These are phyloP conservation scores for Pangasius krempfi DNA, from an alignment of 2,797 vertebrate species.

Conservation along the genomic window DNA sequence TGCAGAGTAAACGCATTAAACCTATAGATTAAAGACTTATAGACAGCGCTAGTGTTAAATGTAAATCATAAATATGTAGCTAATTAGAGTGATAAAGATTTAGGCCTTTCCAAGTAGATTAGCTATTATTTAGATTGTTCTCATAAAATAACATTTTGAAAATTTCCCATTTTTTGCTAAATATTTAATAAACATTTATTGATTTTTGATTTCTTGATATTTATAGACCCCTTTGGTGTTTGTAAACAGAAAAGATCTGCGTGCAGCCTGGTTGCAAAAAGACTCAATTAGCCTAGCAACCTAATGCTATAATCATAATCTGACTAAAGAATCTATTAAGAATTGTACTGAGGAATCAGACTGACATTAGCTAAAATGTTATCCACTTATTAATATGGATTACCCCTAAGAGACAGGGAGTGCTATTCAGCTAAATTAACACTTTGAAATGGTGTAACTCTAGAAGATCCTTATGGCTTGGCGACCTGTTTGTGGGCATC, in stretches of 20 bases:
- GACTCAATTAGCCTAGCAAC: background rate
- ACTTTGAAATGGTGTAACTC: background rate
- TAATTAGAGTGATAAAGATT: too few relatives aligned
- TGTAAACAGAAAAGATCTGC: too few relatives aligned
- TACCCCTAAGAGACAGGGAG: background rate
- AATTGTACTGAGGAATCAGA: background rate
- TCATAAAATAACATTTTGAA: background rate
- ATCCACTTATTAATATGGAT: background rate
- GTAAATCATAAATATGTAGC: too few relatives aligned
- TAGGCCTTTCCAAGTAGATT: too few relatives aligned
- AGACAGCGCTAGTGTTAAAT: too few relatives aligned
- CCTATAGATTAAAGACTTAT: too few relatives aligned
- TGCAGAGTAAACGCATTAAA: too few relatives aligned
- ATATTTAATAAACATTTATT: too few relatives aligned
- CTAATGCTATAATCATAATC: background rate
- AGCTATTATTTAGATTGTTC: background rate
- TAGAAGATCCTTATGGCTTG: background rate
- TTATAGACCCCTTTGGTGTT: too few relatives aligned
- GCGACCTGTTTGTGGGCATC: background rate
- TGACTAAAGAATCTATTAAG: background rate
- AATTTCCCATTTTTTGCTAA: background rate
- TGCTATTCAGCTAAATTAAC: too few relatives aligned
- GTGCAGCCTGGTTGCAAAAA: background rate
- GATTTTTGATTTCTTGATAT: too few relatives aligned
- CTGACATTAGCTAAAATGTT: background rate